Evolutionary conservation across 30 jellyfish, hydroid and myxozoan genomes (phyloP).

Genomic region (Hydractinia symbiolongicarpus): DNA sequence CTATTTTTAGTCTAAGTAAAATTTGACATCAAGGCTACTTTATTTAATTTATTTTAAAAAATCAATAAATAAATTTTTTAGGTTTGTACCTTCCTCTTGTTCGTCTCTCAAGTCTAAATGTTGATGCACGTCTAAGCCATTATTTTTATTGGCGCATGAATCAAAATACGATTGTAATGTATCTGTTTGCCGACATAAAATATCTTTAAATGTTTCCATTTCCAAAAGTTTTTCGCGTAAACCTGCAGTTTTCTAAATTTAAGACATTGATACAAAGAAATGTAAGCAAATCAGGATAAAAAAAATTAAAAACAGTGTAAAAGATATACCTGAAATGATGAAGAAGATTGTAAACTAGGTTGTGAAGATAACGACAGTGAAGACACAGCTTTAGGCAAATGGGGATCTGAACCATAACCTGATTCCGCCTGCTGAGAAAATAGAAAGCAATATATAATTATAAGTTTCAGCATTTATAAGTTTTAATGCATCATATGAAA

Average conservation of each 20-base stretch:
- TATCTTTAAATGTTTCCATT: slow-evolving; percentile 92
- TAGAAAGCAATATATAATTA: too few relatives aligned
- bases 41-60: too few relatives aligned
- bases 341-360: slow-evolving; percentile 82
- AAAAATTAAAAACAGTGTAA: background rate
- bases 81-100: slow-evolving; percentile 54
- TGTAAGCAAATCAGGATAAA: background rate
- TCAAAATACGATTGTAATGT: slow-evolving; percentile 85
- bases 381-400: slow-evolving; percentile 91
- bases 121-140: slow-evolving; percentile 21
- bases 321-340: slow-evolving; percentile 73
- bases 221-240: slow-evolving; percentile 80
- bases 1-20: too few relatives aligned
- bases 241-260: slow-evolving; percentile 73
- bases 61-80: too few relatives aligned
- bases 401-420: slow-evolving; percentile 96
- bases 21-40: too few relatives aligned
- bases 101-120: slow-evolving; percentile 74
- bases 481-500: background rate
- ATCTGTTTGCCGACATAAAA: slow-evolving; percentile 80
- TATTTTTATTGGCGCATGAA: slow-evolving; percentile 64
- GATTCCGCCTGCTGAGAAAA: slow-evolving; percentile 78
- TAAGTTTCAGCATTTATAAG: too few relatives aligned
- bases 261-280: background rate
- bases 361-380: slow-evolving; percentile 67